These are phyloP conservation scores for Megalops cyprinoides DNA, from an alignment of 2,797 vertebrate genomes.

Conservation along the genomic window DNA sequence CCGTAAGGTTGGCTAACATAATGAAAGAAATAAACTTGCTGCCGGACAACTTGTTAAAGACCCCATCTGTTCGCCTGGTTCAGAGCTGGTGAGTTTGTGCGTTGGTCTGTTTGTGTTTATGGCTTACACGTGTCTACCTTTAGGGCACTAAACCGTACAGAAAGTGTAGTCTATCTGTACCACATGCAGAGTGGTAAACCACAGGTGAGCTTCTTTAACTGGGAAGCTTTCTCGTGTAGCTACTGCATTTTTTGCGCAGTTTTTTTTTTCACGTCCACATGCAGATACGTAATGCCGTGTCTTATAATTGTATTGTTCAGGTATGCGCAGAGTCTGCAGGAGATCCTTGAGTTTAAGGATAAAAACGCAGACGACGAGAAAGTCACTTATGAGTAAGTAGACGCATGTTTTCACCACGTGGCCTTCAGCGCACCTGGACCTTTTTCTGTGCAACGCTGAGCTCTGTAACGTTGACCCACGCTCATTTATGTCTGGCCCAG, in stretches of 20 bases:
- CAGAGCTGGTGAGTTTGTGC: conserved; percentile 65
- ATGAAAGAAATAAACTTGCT: conserved; percentile 91
- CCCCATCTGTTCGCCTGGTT: conserved; percentile 85
- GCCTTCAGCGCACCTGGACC: background rate
- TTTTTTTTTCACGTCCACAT: background rate
- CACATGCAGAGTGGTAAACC: background rate
- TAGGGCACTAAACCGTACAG: too few species aligned
- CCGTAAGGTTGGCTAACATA: conserved; percentile 87
- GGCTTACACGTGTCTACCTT: too few species aligned
- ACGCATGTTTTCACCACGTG: background rate
- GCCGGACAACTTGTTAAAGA: conserved; percentile 83
- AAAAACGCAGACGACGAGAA: conserved; percentile 84
- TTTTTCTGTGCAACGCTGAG: background rate
- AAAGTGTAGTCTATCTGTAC: background rate
- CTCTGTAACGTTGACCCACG: background rate
- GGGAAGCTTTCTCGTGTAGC: too few species aligned
- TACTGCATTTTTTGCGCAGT: background rate
- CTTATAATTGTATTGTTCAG: conserved; percentile 64
- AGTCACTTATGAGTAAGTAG: conserved; percentile 81
- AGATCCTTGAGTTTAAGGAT: conserved; percentile 92
- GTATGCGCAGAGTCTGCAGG: conserved; percentile 94
- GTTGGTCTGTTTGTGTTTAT: background rate
- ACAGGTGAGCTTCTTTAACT: background rate
- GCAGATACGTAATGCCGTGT: background rate
- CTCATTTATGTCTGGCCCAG: conserved; percentile 63